These are phyloP conservation scores for Anastatus disparis DNA, from an alignment of 1,140 invertebrate genomes.

Conservation along the genomic window DNA sequence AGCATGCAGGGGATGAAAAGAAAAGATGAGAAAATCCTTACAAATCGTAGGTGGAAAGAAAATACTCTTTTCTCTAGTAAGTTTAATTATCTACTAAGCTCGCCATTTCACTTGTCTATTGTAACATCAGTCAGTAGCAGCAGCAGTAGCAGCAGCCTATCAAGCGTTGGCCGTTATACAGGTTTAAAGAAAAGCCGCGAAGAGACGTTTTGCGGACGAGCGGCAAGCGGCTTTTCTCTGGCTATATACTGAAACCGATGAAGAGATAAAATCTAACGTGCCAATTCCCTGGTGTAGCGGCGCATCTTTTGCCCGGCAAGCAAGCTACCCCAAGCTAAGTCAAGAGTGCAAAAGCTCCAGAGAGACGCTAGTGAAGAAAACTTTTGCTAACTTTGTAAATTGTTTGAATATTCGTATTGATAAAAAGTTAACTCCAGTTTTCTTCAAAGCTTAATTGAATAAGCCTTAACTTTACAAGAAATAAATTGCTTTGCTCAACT, in stretches of 20 bases:
- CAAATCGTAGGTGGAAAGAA: not conserved
- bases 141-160: too few relatives aligned
- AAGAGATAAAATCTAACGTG: too few relatives aligned
- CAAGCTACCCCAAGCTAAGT: too few relatives aligned
- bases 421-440: not conserved
- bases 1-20: too few relatives aligned
- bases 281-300: too few relatives aligned
- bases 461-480: too few relatives aligned
- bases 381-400: slow-evolving; percentile 1
- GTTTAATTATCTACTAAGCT: slow-evolving; percentile 2
- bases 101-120: not conserved
- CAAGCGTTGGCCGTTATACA: too few relatives aligned
- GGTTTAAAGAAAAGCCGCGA: not conserved
- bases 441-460: slow-evolving; percentile 8
- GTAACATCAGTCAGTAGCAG: not conserved
- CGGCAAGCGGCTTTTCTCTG: not conserved
- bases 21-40: not conserved
- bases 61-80: not conserved
- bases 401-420: slow-evolving; percentile 33
- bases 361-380: too few relatives aligned
- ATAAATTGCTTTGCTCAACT: too few relatives aligned
- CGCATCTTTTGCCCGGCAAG: too few relatives aligned
- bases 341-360: too few relatives aligned
- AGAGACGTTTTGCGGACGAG: not conserved
- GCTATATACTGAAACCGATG: too few relatives aligned